A percentile compares a stretch with the other conserved stretches of the same genome.
phyloP scores from a whole-genome alignment of 2,113 vertebrate species.

The Tympanuchus pallidicinctus region DNA sequence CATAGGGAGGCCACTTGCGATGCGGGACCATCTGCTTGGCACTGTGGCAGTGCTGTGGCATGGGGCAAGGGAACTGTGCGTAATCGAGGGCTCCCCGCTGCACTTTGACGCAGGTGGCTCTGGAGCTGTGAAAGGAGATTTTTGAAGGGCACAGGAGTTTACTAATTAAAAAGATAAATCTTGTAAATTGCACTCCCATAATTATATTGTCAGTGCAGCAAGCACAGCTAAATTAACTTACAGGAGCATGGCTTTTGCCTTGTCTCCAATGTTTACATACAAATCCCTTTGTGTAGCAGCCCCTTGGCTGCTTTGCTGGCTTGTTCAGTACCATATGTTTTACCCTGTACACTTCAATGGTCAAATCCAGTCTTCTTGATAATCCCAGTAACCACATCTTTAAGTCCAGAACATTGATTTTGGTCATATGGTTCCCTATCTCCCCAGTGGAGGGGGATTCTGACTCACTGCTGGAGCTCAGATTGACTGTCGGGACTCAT shows the following conservation, averaged over 20 bases:
- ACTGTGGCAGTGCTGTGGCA: constrained; percentile 6
- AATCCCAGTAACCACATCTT: neutral
- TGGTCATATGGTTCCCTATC: constrained; percentile 20
- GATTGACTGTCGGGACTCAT: constrained; percentile 26
- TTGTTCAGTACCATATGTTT: constrained; percentile 53
- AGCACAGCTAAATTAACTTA: constrained; percentile 20
- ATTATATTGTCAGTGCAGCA: constrained; percentile 43
- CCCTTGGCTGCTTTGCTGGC: constrained; percentile 18
- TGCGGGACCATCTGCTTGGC: constrained; percentile 60
- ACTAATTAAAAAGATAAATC: constrained; percentile 72
- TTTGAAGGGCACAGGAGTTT: constrained; percentile 62
- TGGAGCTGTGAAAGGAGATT: constrained; percentile 20
- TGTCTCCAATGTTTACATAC: constrained; percentile 28
- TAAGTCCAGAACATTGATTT: constrained; percentile 32
- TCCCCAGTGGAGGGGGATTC: neutral
- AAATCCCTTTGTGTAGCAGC: constrained; percentile 28
- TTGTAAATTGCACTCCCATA: constrained; percentile 42
- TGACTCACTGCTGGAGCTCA: constrained; percentile 5
- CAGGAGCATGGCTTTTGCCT: constrained; percentile 33
- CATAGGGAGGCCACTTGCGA: neutral
- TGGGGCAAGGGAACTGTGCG: neutral
- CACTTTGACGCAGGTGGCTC: constrained; percentile 66
- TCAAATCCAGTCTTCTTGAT: constrained; percentile 40
- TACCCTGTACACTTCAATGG: neutral
- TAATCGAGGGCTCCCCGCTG: constrained; percentile 12